Conservation (phyloP, 92 coral and sea anemone genomes). For the Palythoa grandiflora region DNA sequence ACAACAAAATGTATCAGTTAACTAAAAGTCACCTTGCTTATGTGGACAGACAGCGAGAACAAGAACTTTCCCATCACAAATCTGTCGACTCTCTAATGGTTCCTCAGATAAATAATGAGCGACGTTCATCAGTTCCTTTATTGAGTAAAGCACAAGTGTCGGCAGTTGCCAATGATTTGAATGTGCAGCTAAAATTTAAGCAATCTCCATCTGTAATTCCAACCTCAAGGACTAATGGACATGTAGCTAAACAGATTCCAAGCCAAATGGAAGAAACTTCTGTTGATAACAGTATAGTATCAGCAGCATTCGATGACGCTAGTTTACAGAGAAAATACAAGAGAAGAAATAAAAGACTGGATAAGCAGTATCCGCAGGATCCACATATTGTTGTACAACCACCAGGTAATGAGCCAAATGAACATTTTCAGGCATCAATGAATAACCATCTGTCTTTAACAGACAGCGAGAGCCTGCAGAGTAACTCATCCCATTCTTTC, state of each 20-base stretch:
- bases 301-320: constrained; percentile 26
- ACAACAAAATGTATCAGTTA: constrained; percentile 5
- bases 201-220: neutral
- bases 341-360: constrained; percentile 20
- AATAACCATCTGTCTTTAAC: constrained; percentile 47
- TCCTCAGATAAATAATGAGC: neutral
- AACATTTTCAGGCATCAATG: constrained; percentile 3
- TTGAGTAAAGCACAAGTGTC: constrained; percentile 34
- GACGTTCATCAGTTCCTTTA: neutral
- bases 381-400: constrained; percentile 4
- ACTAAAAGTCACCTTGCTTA: neutral
- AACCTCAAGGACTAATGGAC: constrained; percentile 19
- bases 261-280: constrained; percentile 18
- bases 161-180: constrained; percentile 40
- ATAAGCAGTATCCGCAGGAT: constrained; percentile 10
- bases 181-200: neutral
- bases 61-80: neutral
- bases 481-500: constrained; percentile 83
- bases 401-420: constrained; percentile 2
- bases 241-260: neutral
- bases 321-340: constrained; percentile 41
- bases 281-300: constrained; percentile 33
- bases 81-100: neutral
- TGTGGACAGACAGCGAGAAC: neutral
- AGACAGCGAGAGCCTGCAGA: constrained; percentile 85